Evolutionary conservation across 2,113 vertebrate genomes (phyloP), one percentile per base, ranked within the genome.

Genomic region (Muntiacus reevesi): DNA sequence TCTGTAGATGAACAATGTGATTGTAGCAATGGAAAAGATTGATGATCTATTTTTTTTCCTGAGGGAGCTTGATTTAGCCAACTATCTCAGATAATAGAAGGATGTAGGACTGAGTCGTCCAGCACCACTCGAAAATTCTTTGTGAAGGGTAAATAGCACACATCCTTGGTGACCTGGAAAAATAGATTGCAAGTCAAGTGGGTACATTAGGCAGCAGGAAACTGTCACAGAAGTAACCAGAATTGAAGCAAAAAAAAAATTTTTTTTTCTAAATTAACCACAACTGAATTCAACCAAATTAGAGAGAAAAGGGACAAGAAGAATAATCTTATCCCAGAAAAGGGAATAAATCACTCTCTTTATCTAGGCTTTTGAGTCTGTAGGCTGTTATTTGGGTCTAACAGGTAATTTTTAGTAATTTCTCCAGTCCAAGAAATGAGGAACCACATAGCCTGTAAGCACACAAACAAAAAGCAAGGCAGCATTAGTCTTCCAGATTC

Each of bases 21-120:
- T 62, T 90, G 87, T 81, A 98, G 95, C 93, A 92, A 94, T 4
- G 33, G 25, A 91, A 90, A 50, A 97, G 62, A 97, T 12, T 94
- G 64, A 94, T 55, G 93, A 84, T 91, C 28, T 43, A 59, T 94
- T 91, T 71, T 50, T 15, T 89, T 64, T 62, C 71, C 45, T 23
- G 0, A 12, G 30, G 84, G 57, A 76, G 19, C 74, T 89, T 94
- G 82, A 96, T 67, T 87, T 62, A 93, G 54, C 67, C 78, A 88
- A 67, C 64, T 83, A 5, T 33, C 83, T 79, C 89, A 95, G 78
- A 82, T 90, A 98, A 95, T 33, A 95, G 36, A 64, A 88, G 16
- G 71, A 86, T 87, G 8, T 64, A 74, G 30, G 78, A 57, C 52
- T 50, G 19, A 87, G 7, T 28, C 2, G 3, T 60, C 45, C 2